These are phyloP conservation scores for Tribolium castaneum DNA, from an alignment of 1,140 invertebrate species.

Conservation along the genomic window DNA sequence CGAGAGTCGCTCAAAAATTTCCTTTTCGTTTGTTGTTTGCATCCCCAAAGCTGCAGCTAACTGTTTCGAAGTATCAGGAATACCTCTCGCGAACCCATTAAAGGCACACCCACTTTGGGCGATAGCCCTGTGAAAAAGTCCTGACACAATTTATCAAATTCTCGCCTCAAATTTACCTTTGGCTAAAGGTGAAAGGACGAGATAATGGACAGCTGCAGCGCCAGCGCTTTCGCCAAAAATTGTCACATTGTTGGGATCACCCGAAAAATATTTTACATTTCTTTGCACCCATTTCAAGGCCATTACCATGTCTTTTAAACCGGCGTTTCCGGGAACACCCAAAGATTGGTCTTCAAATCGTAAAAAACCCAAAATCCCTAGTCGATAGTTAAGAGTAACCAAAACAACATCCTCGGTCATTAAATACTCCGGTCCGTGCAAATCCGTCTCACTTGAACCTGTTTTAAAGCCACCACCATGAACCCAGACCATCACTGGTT, in stretches of 20 bases:
- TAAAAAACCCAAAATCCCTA: constrained; percentile 58
- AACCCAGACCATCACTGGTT: constrained; percentile 75
- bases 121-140: constrained; percentile 70
- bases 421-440: constrained; percentile 71
- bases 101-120: constrained; percentile 68
- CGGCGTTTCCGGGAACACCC: constrained; percentile 69
- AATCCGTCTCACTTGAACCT: constrained; percentile 68
- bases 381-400: constrained; percentile 64
- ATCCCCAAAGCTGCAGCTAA: neutral
- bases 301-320: constrained; percentile 70
- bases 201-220: constrained; percentile 56
- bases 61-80: constrained; percentile 3
- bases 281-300: constrained; percentile 69
- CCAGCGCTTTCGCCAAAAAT: constrained; percentile 67
- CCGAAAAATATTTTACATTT: constrained; percentile 66
- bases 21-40: constrained; percentile 27
- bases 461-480: constrained; percentile 72
- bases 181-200: constrained; percentile 45
- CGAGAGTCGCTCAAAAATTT: constrained; percentile 56
- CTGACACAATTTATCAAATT: neutral
- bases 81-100: constrained; percentile 51
- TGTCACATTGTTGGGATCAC: constrained; percentile 60
- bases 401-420: constrained; percentile 68
- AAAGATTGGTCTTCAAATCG: constrained; percentile 59
- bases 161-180: constrained; percentile 44